Base-by-base conservation (phyloP, 1,140 invertebrate species). In the Drosophila ercepeae region DNA sequence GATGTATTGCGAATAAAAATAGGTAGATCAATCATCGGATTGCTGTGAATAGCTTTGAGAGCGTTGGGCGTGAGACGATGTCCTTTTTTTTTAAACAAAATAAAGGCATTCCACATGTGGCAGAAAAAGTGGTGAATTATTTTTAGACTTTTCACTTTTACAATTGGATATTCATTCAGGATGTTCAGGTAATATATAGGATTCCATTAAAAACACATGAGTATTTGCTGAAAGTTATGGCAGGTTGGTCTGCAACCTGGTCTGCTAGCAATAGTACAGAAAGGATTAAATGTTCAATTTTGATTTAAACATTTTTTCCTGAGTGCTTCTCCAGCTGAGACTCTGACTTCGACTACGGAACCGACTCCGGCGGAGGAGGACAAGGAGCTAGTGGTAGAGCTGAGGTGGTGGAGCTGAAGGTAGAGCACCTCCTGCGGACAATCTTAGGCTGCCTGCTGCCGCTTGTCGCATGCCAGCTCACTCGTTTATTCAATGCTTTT, bases 401-500 rank as follows among this genome's bases (percentile, higher is more conserved):
- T 36, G n/a, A 3, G 39, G 14, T 9, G 9, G 21, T 4, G 4
- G 18, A 27, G 52, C 14, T 41, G 14, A 14, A 19, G 60, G 29
- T 9, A 36, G 32, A 53, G 53, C 76, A 79, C 81, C 76, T 84
- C 61, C 61, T 65, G 57, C 53, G 71, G 81, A 79, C 81, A 79
- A 75, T 83, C 79, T 79, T 86, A 68, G 79, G 76, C 74, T 78
- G 58, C 61, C 54, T 67, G 54, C 58, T 64, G 52, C 50, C 65
- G 41, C 27, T 63, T 64, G 52, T 53, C 73, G 36, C 39, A 53
- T 44, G 55, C 53, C 72, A 58, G 67, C 76, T 84, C 63, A 76
- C 67, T 73, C 73, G 82, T 73, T 76, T 84, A 84, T 84, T 86
- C 81, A 88, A 84, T 86, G 82, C 82, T 88, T 86, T 86, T 82